Evolutionary conservation across 2,797 vertebrate genomes (phyloP).

Genomic region (Cuniculus paca): DNA sequence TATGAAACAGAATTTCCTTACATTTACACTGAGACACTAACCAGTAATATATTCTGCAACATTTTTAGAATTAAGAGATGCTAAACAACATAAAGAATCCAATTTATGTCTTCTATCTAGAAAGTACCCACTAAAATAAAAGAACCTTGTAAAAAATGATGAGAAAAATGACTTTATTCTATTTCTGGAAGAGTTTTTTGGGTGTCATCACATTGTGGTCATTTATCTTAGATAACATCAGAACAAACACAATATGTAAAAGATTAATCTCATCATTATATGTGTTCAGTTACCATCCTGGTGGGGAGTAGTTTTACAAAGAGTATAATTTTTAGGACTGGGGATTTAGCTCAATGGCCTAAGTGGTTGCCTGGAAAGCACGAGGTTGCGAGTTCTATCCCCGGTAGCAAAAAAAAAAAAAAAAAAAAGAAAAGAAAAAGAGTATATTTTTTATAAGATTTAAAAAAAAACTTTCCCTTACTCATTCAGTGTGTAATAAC

Average conservation of each 20-base stretch:
- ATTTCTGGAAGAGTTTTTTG: neutral
- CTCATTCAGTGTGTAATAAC: neutral
- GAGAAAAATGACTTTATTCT: neutral
- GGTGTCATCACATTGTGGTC: neutral
- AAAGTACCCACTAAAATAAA: neutral
- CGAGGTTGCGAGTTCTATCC: no score
- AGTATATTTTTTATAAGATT: neutral
- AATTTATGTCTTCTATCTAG: neutral
- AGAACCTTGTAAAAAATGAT: neutral
- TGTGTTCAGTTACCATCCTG: neutral
- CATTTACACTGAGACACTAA: slow-evolving; percentile 3
- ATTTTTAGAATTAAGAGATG: slow-evolving; percentile 29
- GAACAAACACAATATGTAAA: neutral
- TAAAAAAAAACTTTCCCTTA: neutral
- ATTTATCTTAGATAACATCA: neutral
- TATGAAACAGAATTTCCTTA: slow-evolving; percentile 30
- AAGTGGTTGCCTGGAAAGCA: no score
- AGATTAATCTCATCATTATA: neutral
- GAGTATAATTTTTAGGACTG: neutral
- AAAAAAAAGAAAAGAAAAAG: no score
- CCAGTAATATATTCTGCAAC: neutral
- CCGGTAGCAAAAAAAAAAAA: no score
- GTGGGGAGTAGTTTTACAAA: neutral
- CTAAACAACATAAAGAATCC: slow-evolving; percentile 17
- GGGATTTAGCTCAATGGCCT: no score